Conservation (phyloP, 2,888 invertebrate genomes). For the Sesamia inferens region DNA sequence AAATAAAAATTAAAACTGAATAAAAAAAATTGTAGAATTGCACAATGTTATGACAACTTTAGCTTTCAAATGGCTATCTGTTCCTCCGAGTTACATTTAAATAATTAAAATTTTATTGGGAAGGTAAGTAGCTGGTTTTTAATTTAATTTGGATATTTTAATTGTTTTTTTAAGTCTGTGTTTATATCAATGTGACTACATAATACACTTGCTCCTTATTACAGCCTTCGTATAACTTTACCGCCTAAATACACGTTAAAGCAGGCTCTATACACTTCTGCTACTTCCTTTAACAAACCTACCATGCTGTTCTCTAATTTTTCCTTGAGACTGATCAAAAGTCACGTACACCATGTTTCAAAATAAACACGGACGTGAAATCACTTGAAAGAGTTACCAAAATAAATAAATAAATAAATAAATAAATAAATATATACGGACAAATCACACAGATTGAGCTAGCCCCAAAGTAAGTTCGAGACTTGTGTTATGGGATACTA, state of each 20-base stretch:
- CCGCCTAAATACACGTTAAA: neutral
- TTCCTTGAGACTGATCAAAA: neutral
- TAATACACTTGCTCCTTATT: neutral
- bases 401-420: too few species aligned
- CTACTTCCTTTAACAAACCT: neutral
- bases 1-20: too few species aligned
- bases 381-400: slow-evolving; percentile 3
- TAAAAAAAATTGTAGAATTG: slow-evolving; percentile 35
- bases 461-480: too few species aligned
- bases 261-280: neutral
- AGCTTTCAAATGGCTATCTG: slow-evolving; percentile 5
- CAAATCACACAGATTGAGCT: too few species aligned
- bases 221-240: neutral
- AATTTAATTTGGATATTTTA: neutral
- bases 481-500: too few species aligned
- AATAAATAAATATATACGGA: too few species aligned
- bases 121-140: neutral
- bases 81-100: slow-evolving; percentile 10
- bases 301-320: neutral
- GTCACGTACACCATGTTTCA: slow-evolving; percentile 45
- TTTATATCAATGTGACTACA: neutral
- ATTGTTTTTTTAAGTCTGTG: neutral
- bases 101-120: slow-evolving; percentile 3
- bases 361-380: slow-evolving; percentile 33
- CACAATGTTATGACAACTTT: slow-evolving; percentile 41